Base-by-base conservation (phyloP, 1,140 invertebrate genomes). In the Mya arenaria region DNA sequence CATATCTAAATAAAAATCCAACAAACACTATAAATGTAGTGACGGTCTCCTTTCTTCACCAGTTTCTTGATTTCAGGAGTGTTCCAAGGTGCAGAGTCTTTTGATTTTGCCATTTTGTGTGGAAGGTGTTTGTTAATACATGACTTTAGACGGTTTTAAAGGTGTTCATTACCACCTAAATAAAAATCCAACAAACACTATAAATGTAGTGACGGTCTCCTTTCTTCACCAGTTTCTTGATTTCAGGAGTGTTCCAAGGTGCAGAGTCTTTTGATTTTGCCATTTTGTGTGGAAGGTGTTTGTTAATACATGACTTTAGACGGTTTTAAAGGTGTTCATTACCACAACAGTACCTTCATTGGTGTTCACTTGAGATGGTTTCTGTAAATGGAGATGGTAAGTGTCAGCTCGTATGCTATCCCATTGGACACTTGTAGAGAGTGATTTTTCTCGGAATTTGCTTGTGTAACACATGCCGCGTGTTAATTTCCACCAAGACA, bases 401-500 rank as follows among this genome's bases (percentile, higher is more conserved):
- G 60, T 37, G 6, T 81, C 37, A 25, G 32, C 23, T 36, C 63
- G 37, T 44, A 66, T 60, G 17, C 28, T 58, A n/a, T 79, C 62
- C 68, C 68, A 84, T 39, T 73, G 41, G 25, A 72, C 83, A 23
- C 30, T 55, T 69, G 36, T 81, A 84, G 8, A 81, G n/a, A 4
- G 77, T 62, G 10, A 81, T 84, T 23, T 60, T 41, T 10, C 75
- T 25, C 34, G 39, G 75, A 8, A 34, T 39, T 58, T 72, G 55
- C 32, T 73, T 63, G 17, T 63, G 44, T 44, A 5, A 19, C 1
- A 44, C 28, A 23, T 60, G 41, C 5, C 39, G 39, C 17, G 44
- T 71, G 56, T 48, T 55, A 30, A 81, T 39, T 39, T 85, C 68
- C 28, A 39, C 63, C 6, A 69, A 60, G 6, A 73, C 71, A n/a